Evolutionary conservation across 1,140 invertebrate species (phyloP).

Genomic region (Drosophila oshimai): DNA sequence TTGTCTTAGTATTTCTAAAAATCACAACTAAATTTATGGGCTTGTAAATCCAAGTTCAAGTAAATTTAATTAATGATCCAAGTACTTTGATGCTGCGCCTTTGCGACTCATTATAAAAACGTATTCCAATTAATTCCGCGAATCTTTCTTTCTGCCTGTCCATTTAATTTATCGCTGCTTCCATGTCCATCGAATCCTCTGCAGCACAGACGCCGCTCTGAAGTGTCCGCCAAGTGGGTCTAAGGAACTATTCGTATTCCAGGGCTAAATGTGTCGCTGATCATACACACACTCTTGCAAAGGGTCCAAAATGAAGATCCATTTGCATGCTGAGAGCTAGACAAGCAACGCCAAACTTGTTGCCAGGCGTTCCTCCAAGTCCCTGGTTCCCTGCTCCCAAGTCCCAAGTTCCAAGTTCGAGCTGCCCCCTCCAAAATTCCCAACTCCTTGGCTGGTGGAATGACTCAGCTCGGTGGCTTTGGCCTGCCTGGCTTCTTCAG

Average conservation of each 20-base stretch:
- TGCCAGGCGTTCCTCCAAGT: constrained; percentile 43
- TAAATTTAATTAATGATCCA: background rate
- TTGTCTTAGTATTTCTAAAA: too few species aligned
- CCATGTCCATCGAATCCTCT: constrained; percentile 6
- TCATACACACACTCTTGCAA: constrained; percentile 3
- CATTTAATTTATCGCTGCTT: constrained; percentile 23
- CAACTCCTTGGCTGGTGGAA: constrained; percentile 26
- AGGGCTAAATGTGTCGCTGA: constrained; percentile 47
- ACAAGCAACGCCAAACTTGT: constrained; percentile 62
- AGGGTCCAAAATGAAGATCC: constrained; percentile 43
- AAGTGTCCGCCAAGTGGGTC: constrained; percentile 34
- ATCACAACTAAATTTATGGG: background rate
- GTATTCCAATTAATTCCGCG: constrained; percentile 25
- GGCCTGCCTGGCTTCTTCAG: constrained; percentile 6
- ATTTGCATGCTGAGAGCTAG: constrained; percentile 69
- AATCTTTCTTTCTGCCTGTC: constrained; percentile 20
- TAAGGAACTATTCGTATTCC: constrained; percentile 6
- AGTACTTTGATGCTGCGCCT: background rate
- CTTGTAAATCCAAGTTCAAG: background rate
- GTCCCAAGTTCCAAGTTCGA: background rate
- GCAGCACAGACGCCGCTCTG: constrained; percentile 6
- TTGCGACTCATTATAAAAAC: constrained; percentile 17
- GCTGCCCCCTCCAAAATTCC: background rate
- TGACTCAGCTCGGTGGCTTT: constrained; percentile 60
- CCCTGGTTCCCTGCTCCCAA: background rate